These are phyloP conservation scores for Yoshiicerus persimilis DNA, from an alignment of 1,140 invertebrate species.

Conservation along the genomic window DNA sequence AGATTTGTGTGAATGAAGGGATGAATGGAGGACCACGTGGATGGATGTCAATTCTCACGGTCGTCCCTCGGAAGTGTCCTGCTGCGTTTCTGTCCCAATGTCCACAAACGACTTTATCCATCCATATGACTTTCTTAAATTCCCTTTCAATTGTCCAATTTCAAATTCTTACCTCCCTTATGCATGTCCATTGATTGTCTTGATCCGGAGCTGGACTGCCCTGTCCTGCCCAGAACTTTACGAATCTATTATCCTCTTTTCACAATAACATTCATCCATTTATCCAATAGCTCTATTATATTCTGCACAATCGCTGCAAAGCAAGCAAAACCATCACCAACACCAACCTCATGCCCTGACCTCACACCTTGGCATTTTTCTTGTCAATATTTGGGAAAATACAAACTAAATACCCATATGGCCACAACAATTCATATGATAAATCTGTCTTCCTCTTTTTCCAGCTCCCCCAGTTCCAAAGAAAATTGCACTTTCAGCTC, in stretches of 20 bases:
- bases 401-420: slow-evolving; percentile 33
- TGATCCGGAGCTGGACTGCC: background rate
- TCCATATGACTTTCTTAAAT: slow-evolving; percentile 41
- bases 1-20: slow-evolving; percentile 6
- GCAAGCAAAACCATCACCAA: background rate
- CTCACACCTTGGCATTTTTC: slow-evolving; percentile 46
- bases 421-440: slow-evolving; percentile 39
- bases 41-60: slow-evolving; percentile 46
- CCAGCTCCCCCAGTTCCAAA: background rate
- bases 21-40: slow-evolving; percentile 44
- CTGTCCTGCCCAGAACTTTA: background rate
- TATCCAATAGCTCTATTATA: background rate
- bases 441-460: slow-evolving; percentile 26
- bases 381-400: slow-evolving; percentile 49
- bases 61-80: slow-evolving; percentile 46
- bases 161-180: slow-evolving; percentile 23
- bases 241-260: slow-evolving; percentile 34
- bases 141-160: slow-evolving; percentile 23
- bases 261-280: background rate
- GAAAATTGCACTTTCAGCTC: background rate
- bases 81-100: slow-evolving; percentile 41
- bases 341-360: slow-evolving; percentile 31
- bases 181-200: slow-evolving; percentile 18
- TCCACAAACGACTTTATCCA: slow-evolving; percentile 38
- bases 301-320: background rate